These are phyloP conservation scores for Lasius fuliginosus DNA, from an alignment of 2,888 invertebrate species.

Conservation along the genomic window DNA sequence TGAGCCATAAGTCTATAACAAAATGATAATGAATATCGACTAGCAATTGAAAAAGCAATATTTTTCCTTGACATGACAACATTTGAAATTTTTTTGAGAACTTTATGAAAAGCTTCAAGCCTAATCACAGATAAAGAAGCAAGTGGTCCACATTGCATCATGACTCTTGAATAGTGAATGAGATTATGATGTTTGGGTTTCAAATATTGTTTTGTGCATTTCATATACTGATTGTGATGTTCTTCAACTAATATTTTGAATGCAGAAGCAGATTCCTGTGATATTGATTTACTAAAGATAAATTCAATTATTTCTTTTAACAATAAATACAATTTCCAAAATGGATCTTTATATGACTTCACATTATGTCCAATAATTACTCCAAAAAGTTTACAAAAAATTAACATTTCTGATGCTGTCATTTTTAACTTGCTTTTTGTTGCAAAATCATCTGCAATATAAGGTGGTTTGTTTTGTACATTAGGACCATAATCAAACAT, in stretches of 20 bases:
- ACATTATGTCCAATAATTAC: not conserved
- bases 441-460: not conserved
- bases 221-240: slow-evolving; percentile 14
- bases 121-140: slow-evolving; percentile 2
- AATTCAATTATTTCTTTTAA: not conserved
- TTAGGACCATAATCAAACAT: not conserved
- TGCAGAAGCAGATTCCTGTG: not conserved
- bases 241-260: not conserved
- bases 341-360: not conserved
- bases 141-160: slow-evolving; percentile 22
- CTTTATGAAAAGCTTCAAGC: slow-evolving; percentile 8
- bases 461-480: not conserved
- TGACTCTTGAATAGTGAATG: slow-evolving; percentile 12
- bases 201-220: not conserved
- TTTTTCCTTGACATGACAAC: slow-evolving; percentile 18
- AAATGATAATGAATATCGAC: not conserved
- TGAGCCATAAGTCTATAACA: slow-evolving; percentile 17
- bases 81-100: not conserved
- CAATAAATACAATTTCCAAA: not conserved
- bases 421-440: slow-evolving; percentile 1
- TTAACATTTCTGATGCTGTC: not conserved
- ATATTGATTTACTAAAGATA: not conserved
- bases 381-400: not conserved
- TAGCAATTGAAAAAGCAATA: slow-evolving; percentile 1
- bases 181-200: slow-evolving; percentile 31